Evolutionary conservation across 2,888 invertebrate species (phyloP).

Genomic region (Proisotoma minuta): DNA sequence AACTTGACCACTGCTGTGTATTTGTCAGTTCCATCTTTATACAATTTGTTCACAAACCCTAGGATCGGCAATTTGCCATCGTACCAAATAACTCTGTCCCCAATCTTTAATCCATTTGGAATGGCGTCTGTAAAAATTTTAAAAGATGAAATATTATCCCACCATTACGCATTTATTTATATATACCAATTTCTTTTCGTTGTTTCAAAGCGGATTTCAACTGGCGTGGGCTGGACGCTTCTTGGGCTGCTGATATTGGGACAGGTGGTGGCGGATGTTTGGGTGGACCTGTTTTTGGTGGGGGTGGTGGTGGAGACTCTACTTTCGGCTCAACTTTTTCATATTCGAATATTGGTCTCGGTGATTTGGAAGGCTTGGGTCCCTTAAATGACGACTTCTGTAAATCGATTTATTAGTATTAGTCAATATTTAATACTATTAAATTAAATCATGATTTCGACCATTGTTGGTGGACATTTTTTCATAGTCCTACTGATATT

Average conservation of each 20-base stretch:
- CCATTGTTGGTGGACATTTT: neutral
- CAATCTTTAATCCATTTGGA: slow-evolving; percentile 30
- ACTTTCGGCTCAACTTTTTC: slow-evolving; percentile 2
- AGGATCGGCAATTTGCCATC: slow-evolving; percentile 24
- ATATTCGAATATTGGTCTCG: neutral
- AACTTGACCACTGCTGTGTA: slow-evolving; percentile 39
- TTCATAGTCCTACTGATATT: too few relatives aligned
- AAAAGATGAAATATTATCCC: neutral
- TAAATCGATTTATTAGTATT: too few relatives aligned
- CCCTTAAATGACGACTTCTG: neutral
- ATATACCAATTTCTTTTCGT: slow-evolving; percentile 33
- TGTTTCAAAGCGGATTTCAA: slow-evolving; percentile 38
- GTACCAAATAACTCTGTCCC: slow-evolving; percentile 35
- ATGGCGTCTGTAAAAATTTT: too few relatives aligned
- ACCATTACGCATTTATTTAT: neutral
- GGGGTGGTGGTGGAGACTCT: neutral
- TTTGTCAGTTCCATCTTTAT: slow-evolving; percentile 35
- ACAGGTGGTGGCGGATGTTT: neutral
- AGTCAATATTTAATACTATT: too few relatives aligned
- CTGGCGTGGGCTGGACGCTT: slow-evolving; percentile 3
- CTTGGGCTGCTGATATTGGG: neutral
- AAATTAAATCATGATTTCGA: too few relatives aligned
- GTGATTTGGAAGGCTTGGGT: neutral
- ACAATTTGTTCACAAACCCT: slow-evolving; percentile 26
- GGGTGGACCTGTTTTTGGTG: slow-evolving; percentile 3